Evolutionary conservation across 1,140 invertebrate genomes (phyloP).

Genomic region (Neotoxoptera formosana): DNA sequence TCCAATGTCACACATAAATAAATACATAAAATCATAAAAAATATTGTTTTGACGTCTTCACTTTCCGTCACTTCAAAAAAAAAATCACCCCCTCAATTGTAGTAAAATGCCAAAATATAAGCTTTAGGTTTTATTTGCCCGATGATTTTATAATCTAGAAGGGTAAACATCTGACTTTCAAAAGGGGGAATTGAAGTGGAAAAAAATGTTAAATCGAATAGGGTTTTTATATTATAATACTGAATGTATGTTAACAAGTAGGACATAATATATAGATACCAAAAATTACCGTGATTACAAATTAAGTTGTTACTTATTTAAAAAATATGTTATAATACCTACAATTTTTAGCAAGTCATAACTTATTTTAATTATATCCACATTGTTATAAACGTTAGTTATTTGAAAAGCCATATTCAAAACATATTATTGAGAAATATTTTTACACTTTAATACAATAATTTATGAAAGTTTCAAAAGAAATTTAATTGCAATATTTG

Average conservation of each 20-base stretch:
- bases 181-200: conserved; percentile 41
- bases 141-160: conserved; percentile 43
- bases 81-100: conserved; percentile 39
- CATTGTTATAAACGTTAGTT: neutral
- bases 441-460: neutral
- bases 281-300: neutral
- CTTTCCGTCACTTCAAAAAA: neutral
- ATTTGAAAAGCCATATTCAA: neutral
- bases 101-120: conserved; percentile 40
- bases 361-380: neutral
- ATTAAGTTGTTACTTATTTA: neutral
- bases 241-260: neutral
- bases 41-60: conserved; percentile 14
- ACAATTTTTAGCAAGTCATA: neutral
- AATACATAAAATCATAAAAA: conserved; percentile 7
- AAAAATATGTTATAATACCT: neutral
- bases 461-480: neutral
- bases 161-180: conserved; percentile 44
- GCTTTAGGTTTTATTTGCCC: conserved; percentile 35
- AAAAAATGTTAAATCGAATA: conserved; percentile 36
- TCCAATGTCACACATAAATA: neutral
- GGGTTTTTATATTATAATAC: neutral
- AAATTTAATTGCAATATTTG: neutral
- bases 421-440: neutral
- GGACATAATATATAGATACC: neutral